phyloP scores from a whole-genome alignment of 2,888 invertebrate species.

The Pycnomerus fuliginosus region DNA sequence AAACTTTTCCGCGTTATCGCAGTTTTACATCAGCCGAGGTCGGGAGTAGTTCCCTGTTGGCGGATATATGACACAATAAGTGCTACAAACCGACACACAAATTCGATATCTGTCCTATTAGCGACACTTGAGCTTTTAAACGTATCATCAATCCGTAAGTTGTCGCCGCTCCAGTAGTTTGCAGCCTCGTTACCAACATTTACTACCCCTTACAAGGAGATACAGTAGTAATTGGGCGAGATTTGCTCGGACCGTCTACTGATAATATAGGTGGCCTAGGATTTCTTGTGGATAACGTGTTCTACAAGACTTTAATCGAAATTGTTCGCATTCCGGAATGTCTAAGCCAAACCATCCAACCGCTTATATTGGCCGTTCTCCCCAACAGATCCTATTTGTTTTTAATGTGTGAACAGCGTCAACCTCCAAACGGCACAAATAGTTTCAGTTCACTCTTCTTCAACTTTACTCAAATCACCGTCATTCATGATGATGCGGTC shows the following conservation, averaged over 20 bases:
- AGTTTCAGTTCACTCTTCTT: slow-evolving; percentile 13
- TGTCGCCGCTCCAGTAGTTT: slow-evolving; percentile 18
- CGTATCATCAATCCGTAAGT: slow-evolving; percentile 37
- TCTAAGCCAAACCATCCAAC: slow-evolving; percentile 43
- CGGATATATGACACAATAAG: slow-evolving; percentile 33
- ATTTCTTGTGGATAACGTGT: slow-evolving; percentile 42
- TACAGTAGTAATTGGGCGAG: slow-evolving; percentile 31
- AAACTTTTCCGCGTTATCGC: slow-evolving; percentile 11
- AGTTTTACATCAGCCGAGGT: slow-evolving; percentile 7
- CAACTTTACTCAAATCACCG: slow-evolving; percentile 11
- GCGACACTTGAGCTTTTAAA: slow-evolving; percentile 40
- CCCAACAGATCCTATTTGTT: slow-evolving; percentile 19
- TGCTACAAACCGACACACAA: slow-evolving; percentile 39
- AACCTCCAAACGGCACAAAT: slow-evolving; percentile 11
- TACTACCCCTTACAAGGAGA: slow-evolving; percentile 23
- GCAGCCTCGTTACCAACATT: slow-evolving; percentile 22
- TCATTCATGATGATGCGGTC: too few relatives aligned
- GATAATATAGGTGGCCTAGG: slow-evolving; percentile 37
- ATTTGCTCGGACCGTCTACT: slow-evolving; percentile 30
- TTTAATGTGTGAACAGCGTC: slow-evolving; percentile 22
- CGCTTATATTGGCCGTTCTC: slow-evolving; percentile 39
- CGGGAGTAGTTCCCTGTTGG: slow-evolving; percentile 6
- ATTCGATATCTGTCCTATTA: slow-evolving; percentile 45
- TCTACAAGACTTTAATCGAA: slow-evolving; percentile 49
- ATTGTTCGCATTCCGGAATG: slow-evolving; percentile 48